phyloP scores from a whole-genome alignment of 1,140 invertebrate genomes.

The Mycetomoellerius zeteki region DNA sequence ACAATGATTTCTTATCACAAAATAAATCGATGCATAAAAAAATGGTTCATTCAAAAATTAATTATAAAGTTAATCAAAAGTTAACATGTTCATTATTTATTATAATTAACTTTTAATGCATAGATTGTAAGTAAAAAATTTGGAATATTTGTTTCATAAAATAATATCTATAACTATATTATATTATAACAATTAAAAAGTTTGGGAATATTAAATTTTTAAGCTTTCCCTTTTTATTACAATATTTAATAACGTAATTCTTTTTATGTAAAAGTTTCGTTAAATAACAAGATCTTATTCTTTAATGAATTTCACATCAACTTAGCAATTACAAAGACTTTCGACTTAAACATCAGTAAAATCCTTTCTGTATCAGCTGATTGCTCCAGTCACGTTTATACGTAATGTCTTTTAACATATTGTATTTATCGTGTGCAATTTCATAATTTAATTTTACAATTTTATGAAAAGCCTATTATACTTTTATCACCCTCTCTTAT shows the following conservation, averaged over 20 bases:
- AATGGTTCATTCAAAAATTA: not conserved
- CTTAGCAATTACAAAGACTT: not conserved
- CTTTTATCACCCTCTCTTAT: not conserved
- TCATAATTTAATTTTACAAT: not conserved
- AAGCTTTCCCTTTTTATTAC: not conserved
- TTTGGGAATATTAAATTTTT: not conserved
- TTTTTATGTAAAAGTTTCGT: too few relatives aligned
- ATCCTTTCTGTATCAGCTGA: not conserved
- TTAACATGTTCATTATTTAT: not conserved
- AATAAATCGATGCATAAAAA: not conserved
- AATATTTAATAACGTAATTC: conserved; percentile 4
- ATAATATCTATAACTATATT: not conserved
- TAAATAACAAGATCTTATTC: too few relatives aligned
- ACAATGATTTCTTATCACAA: not conserved
- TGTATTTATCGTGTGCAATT: not conserved
- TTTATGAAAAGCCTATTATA: not conserved
- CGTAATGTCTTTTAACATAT: not conserved
- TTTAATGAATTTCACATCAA: conserved; percentile 10
- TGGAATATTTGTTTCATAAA: too few relatives aligned
- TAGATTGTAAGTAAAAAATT: not conserved
- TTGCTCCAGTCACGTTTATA: not conserved
- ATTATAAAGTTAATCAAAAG: not conserved
- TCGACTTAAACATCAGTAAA: not conserved
- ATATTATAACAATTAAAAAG: not conserved
- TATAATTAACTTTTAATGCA: not conserved